phyloP scores from a whole-genome alignment of 2,888 invertebrate species.

The Eupithecia inturbata region DNA sequence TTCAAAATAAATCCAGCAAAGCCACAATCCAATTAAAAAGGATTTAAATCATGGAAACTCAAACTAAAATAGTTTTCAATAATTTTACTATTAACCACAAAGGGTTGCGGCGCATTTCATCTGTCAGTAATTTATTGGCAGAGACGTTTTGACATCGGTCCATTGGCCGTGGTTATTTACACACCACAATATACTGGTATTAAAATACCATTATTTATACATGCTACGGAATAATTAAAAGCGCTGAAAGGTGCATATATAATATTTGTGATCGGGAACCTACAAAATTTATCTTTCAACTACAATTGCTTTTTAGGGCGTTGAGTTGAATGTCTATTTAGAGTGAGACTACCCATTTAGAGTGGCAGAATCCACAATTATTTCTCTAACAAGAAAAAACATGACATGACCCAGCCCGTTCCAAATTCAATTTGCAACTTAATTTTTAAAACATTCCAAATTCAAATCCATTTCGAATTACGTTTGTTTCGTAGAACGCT shows the following conservation, averaged over 20 bases:
- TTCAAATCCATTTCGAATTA: conserved; percentile 42
- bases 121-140: conserved; percentile 65
- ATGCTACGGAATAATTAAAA: conserved; percentile 13
- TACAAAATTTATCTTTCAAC: not conserved
- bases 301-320: not conserved
- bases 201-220: conserved; percentile 20
- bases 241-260: conserved; percentile 5
- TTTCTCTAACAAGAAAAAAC: conserved; percentile 24
- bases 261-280: not conserved
- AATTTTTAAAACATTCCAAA: conserved; percentile 42
- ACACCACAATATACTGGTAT: conserved; percentile 43
- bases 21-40: conserved; percentile 15
- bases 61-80: conserved; percentile 20
- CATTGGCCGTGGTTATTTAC: conserved; percentile 62
- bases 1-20: conserved; percentile 15
- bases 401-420: conserved; percentile 24
- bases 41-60: conserved; percentile 6
- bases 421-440: conserved; percentile 38
- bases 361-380: conserved; percentile 21
- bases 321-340: not conserved
- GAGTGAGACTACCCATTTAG: no score
- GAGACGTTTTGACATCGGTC: conserved; percentile 59
- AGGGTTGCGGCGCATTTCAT: conserved; percentile 57
- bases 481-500: conserved; percentile 43
- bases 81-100: conserved; percentile 25